Conservation (phyloP, 1,140 invertebrate species). For the Neodiprion virginianus region DNA sequence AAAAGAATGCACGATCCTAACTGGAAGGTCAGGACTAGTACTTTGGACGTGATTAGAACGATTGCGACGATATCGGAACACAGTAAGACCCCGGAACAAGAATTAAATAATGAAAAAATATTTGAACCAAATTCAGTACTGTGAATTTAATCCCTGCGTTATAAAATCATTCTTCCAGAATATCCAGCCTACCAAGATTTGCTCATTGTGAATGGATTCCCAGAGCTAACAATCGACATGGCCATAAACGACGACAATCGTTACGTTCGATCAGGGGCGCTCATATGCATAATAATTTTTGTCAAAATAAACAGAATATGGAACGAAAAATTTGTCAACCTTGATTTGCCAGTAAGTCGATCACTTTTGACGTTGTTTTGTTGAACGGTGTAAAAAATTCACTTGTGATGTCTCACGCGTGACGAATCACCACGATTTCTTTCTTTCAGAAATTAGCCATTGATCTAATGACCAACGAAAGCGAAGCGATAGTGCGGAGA, state of each 20-base stretch:
- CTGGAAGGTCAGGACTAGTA: slow-evolving; percentile 79
- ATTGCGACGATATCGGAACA: slow-evolving; percentile 72
- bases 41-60: slow-evolving; percentile 73
- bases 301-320: slow-evolving; percentile 70
- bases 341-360: slow-evolving; percentile 68
- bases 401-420: not conserved
- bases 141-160: not conserved
- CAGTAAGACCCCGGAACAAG: slow-evolving; percentile 62
- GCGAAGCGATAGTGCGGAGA: slow-evolving; percentile 76
- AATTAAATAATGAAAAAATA: not conserved
- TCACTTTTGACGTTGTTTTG: no score
- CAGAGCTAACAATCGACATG: slow-evolving; percentile 70
- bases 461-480: slow-evolving; percentile 69
- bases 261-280: slow-evolving; percentile 76
- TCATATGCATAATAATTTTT: slow-evolving; percentile 72
- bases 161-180: slow-evolving; percentile 61
- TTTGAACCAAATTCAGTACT: no score
- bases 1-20: slow-evolving; percentile 73
- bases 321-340: slow-evolving; percentile 66
- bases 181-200: slow-evolving; percentile 80
- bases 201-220: slow-evolving; percentile 70
- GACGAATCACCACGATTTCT: no score
- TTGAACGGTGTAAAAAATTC: no score
- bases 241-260: slow-evolving; percentile 71
- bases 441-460: slow-evolving; percentile 69